These are phyloP conservation scores for Arvicanthis niloticus DNA, from an alignment of 2,113 vertebrate genomes.

Conservation along the genomic window DNA sequence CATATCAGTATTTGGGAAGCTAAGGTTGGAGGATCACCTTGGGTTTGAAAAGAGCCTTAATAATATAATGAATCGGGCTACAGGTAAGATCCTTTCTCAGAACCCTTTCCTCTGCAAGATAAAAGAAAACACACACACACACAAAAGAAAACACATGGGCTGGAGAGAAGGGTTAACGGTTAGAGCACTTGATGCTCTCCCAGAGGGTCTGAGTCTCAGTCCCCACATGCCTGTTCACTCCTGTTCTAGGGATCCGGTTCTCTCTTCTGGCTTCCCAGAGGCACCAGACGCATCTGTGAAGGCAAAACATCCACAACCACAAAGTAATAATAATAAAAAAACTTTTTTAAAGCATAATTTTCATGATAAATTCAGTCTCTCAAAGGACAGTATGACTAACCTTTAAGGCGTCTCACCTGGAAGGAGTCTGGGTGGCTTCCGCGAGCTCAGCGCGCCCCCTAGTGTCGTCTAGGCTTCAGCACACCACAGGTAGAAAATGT, in stretches of 20 bases:
- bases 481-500: background rate
- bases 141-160: too few relatives aligned
- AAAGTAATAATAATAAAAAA: background rate
- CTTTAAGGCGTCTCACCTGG: background rate
- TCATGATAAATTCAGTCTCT: background rate
- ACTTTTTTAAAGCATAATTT: background rate
- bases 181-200: background rate
- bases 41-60: background rate
- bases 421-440: background rate
- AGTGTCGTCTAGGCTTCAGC: background rate
- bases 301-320: background rate
- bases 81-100: background rate
- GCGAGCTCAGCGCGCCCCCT: background rate
- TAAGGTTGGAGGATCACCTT: background rate
- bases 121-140: too few relatives aligned
- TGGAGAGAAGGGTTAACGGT: background rate
- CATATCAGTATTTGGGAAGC: background rate
- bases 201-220: background rate
- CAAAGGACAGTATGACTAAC: background rate
- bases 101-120: background rate
- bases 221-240: background rate
- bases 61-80: background rate
- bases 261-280: background rate
- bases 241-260: background rate
- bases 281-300: background rate